Evolutionary conservation across 2,113 vertebrate species (phyloP), one percentile per base, ranked within the genome.

Genomic region (Syngnathus floridae): DNA sequence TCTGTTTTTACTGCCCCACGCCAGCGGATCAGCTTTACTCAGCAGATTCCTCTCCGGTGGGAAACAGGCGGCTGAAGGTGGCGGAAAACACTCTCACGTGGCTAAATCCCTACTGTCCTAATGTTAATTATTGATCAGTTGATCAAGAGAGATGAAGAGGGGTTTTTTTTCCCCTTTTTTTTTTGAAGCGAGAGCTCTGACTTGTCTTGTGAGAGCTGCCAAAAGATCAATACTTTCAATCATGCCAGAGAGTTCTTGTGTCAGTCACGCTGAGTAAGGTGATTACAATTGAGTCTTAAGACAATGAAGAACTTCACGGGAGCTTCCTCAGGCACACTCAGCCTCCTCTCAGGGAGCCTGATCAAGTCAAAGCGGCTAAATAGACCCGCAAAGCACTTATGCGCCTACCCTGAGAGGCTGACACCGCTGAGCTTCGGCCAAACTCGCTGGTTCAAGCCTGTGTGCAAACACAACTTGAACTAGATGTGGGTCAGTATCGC

Each of bases 121-220:
- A 93, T 84, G 86, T 90, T 92, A 94, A 95, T 95, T 94, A 97
- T 96, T 78, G 93, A 96, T 94, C 92, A 92, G 91, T 92, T 95
- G 93, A 97, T 96, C 95, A 95, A 93, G 91, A 90, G 90, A 96
- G 93, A 97, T 95, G 93, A 95, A 95, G 92, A 94, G 91, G 89
- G n/a, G n/a, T 90, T 51, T 76, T 61, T 54, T 54, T 19, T 21
- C 26, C 8, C 16, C 59, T 67, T 76, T 74, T 90, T 92, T 90
- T 91, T 93, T 80, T 21, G 91, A 94, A 93, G 91, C 76, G 82
- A 92, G 91, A 89, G 90, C 88, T 90, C 85, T 70, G 81, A 88
- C 90, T 89, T 90, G 90, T 91, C 93, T 86, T 77, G 58, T 60
- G 67, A 77, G 65, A 76, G 36, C 62, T 55, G 57, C 69, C 64